Evolutionary conservation across 2,888 invertebrate species (phyloP).

Genomic region (Bhutanitis thaidina): DNA sequence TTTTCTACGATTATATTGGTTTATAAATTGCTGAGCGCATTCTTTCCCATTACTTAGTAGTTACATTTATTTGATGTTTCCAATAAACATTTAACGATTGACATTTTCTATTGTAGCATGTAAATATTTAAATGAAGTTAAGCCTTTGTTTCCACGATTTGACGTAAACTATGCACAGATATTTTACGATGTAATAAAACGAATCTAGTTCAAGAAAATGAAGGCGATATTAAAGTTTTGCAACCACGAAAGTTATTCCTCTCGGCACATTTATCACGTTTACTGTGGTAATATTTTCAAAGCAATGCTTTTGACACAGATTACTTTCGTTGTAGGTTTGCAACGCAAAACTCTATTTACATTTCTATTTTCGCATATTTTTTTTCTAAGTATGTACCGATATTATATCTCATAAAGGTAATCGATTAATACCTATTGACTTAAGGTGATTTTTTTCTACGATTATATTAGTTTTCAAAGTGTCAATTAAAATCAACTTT

Average conservation of each 20-base stretch:
- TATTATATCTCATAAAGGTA: too few species aligned
- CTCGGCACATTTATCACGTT: constrained; percentile 61
- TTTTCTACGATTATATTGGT: too few species aligned
- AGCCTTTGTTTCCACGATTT: constrained; percentile 17
- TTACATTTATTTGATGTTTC: constrained; percentile 3
- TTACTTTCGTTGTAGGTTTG: constrained; percentile 55
- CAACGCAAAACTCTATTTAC: constrained; percentile 30
- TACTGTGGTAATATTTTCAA: constrained; percentile 61
- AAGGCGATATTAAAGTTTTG: constrained; percentile 47
- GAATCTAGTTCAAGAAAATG: constrained; percentile 35
- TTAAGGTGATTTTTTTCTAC: too few species aligned
- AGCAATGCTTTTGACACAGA: constrained; percentile 64
- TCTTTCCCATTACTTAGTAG: constrained; percentile 14
- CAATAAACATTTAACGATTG: constrained; percentile 18
- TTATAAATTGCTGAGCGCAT: constrained; percentile 24
- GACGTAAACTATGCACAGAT: constrained; percentile 17
- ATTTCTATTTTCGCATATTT: constrained; percentile 25
- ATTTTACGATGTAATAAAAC: constrained; percentile 30
- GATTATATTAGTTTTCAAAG: too few species aligned
- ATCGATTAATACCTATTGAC: too few species aligned
- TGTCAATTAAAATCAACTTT: too few species aligned
- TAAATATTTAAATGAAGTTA: constrained; percentile 22
- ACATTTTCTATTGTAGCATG: constrained; percentile 14
- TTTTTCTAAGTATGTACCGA: too few species aligned
- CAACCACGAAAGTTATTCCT: constrained; percentile 54